Evolutionary conservation across 2,113 vertebrate species (phyloP).

Genomic region (Albula glossodonta): DNA sequence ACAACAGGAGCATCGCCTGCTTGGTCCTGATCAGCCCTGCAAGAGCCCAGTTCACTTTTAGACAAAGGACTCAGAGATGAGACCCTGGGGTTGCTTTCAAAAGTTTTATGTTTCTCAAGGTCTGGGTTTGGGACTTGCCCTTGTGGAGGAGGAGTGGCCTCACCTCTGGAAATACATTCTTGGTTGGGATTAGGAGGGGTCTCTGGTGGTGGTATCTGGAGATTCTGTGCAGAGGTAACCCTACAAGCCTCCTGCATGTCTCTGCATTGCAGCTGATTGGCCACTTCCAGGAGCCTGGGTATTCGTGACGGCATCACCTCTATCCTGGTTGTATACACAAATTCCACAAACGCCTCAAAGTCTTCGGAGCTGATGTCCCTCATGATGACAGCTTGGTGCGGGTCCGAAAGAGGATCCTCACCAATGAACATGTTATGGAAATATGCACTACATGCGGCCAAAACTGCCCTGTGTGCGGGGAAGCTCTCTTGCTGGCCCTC

Average conservation of each 20-base stretch:
- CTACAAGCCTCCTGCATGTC: slow-evolving; percentile 61
- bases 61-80: background rate
- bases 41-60: background rate
- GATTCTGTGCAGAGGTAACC: slow-evolving; percentile 9
- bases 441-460: slow-evolving; percentile 69
- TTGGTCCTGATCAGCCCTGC: background rate
- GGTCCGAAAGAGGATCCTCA: slow-evolving; percentile 46
- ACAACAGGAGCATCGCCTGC: background rate
- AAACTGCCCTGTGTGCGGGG: slow-evolving; percentile 60
- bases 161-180: background rate
- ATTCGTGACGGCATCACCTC: slow-evolving; percentile 58
- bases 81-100: background rate
- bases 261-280: slow-evolving; percentile 58
- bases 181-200: background rate
- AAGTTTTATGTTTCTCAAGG: background rate
- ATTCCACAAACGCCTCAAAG: slow-evolving; percentile 65
- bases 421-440: slow-evolving; percentile 64
- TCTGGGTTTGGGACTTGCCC: slow-evolving; percentile 14
- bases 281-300: slow-evolving; percentile 56
- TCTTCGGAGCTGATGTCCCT: slow-evolving; percentile 57
- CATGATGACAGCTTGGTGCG: slow-evolving; percentile 52
- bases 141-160: slow-evolving; percentile 3
- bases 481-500: slow-evolving; percentile 58
- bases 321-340: slow-evolving; percentile 61
- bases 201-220: slow-evolving; percentile 26